Evolutionary conservation across 2,797 vertebrate genomes (phyloP), one percentile per base, ranked within the genome.

Genomic region (Australoheros facetus): DNA sequence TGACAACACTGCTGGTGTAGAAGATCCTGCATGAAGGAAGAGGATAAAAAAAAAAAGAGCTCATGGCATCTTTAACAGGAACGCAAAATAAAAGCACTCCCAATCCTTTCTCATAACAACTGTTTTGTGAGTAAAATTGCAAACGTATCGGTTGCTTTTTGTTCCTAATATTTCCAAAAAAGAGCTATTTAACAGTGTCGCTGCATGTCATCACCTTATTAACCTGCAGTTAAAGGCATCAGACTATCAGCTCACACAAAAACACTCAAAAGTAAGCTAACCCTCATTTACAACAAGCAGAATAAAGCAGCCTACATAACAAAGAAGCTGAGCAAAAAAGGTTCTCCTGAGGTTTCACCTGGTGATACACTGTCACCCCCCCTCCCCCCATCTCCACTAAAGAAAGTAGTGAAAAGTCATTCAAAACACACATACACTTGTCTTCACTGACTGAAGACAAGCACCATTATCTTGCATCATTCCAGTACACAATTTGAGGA

Each of bases 401-500:
- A 58, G 53, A 58, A 73, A 71, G 28, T 66, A 69, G 37, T 19
- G 45, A 51, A 82, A 75, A 66, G 56, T 62, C 5, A 57, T 60
- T 45, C 10, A 76, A 75, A 77, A 56, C 9, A 64, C 59, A 75
- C 42, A n/a, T 37, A 60, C 42, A 62, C 58, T 64, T 37, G 66
- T 54, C 55, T 30, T 55, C 58, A 74, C 42, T 60, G 5, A 51
- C 13, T 34, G 16, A 53, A 80, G 64, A 79, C 21, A 60, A 51
- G 64, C 56, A 32, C 81, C 56, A 73, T 87, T 89, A 85, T 87
- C 69, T 51, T 37, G 66, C 62, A 81, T 73, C 62, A 64, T 82
- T 82, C 55, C 30, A 48, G 10, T 54, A 51, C 55, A 64, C 71
- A 85, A 66, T 81, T 78, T 78, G 54, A 53, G 57, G 72, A 81